These are phyloP conservation scores for Ptilodon capucinus DNA, from an alignment of 2,888 invertebrate genomes.

Conservation along the genomic window DNA sequence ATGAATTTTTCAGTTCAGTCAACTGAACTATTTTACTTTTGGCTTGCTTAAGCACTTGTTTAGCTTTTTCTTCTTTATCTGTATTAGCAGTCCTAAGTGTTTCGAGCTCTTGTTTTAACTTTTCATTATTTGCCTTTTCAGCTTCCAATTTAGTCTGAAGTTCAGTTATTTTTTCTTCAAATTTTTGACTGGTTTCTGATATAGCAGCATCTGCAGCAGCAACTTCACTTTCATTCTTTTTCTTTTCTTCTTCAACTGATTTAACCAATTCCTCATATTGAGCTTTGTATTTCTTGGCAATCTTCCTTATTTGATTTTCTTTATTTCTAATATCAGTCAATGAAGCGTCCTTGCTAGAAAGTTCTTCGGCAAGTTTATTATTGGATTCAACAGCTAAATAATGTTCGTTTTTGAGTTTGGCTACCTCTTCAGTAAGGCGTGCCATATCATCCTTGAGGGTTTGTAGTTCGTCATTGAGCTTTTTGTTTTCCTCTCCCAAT, in stretches of 20 bases:
- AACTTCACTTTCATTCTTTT: constrained; percentile 79
- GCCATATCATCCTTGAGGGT: constrained; percentile 81
- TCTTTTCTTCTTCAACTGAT: constrained; percentile 84
- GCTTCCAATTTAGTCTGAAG: constrained; percentile 66
- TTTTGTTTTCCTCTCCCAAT: constrained; percentile 85
- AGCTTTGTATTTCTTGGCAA: constrained; percentile 96
- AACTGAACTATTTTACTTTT: constrained; percentile 88
- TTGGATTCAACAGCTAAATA: constrained; percentile 83
- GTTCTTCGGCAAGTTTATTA: constrained; percentile 84
- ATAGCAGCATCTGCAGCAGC: constrained; percentile 73
- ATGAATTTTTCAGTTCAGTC: constrained; percentile 86
- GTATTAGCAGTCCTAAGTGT: constrained; percentile 77
- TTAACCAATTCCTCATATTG: constrained; percentile 90
- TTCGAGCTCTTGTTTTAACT: constrained; percentile 85
- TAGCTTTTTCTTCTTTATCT: constrained; percentile 86
- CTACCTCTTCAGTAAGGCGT: constrained; percentile 84
- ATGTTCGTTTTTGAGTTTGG: constrained; percentile 84
- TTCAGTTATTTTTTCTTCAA: constrained; percentile 73
- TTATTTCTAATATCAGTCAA: constrained; percentile 87
- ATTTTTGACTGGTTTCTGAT: constrained; percentile 76
- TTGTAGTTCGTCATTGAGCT: constrained; percentile 84
- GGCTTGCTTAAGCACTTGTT: constrained; percentile 87
- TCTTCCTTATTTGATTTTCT: constrained; percentile 90
- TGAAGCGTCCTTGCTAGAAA: constrained; percentile 85
- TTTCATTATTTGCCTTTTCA: constrained; percentile 84